Base-by-base conservation (phyloP, 2,888 invertebrate genomes). In the Mythimna albipuncta region DNA sequence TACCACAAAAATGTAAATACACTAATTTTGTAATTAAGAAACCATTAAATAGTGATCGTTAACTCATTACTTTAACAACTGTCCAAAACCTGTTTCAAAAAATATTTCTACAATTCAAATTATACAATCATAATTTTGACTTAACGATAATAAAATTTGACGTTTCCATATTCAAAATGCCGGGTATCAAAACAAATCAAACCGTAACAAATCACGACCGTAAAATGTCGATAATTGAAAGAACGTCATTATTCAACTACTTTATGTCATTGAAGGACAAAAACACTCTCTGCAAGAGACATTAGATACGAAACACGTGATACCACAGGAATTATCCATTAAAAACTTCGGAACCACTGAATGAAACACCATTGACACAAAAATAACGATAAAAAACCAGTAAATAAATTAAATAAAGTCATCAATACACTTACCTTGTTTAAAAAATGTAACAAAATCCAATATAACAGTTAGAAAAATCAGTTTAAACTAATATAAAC, bases 291-390 rank as follows among this genome's bases (percentile, higher is more conserved):
- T 57, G 19, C 55, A 44, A 57, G 21, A 64, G 77, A 72, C 64
- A 83, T 64, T 75, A 63, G 59, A 69, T n/a, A 59, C 38, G 16
- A 57, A 57, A 84, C 72, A 76, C 72, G 75, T 66, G 77, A 84
- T 67, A 69, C 52, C 32, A 63, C 67, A 59, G 10, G 26, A 82
- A 55, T 35, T 35, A 54, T 19, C 61, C 54, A 72, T 68, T 72
- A 64, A 72, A 77, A 75, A 61, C 57, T 52, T 16, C 35, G 70
- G 41, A 47, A 47, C 35, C 35, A 57, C 35, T 10, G 38, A 68
- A 66, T 58, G 41, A 44, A 65, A 75, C 35, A 38, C 44, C 10
- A 61, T 11, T 16, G 4, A 13, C 32, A 57, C 10, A 10, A 41
- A 44, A 41, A 54, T 0, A 66, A 19, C 6, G 0, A 1, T 44